Base-by-base conservation (phyloP, 2,113 vertebrate genomes). In the Amphiprion ocellaris region DNA sequence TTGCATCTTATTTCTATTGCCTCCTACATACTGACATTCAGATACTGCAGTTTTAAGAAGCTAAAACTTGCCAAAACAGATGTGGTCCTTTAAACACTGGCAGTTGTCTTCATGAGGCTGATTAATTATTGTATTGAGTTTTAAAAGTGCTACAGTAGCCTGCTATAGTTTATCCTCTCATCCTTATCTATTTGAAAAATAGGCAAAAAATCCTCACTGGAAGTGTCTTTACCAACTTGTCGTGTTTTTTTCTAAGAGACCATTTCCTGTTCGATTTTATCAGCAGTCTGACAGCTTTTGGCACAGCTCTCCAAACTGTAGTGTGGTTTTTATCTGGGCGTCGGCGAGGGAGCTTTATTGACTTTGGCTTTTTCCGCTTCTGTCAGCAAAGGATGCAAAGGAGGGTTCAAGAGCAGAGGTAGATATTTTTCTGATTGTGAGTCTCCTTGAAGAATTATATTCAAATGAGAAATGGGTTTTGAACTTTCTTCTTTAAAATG, bases 331-430 rank as follows among this genome's bases (percentile, higher is more conserved):
- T 86, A 84, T 82, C 85, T 81, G 5, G 4, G 47, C 72, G 72
- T 76, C 78, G 73, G 78, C 84, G 54, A 73, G n/a, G 61, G 77
- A 83, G 74, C 82, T 76, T 85, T 87, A 87, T 92, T 88, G 79
- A 87, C 83, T 82, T 79, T 81, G 85, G 73, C 37, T 59, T 83
- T 60, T 83, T 60, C 59, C 62, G 23, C 53, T 81, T 82, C 79
- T 74, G 86, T 87, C 75, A 74, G 86, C 72, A 68, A 41, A 69
- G 55, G 73, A 79, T 68, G 49, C 79, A 77, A 30, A 17, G 28
- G 14, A 84, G 0, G 9, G 30, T 70, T 50, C 60, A 53, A 69
- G 74, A 69, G 14, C 41, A 65, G 54, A 58, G 47, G 58, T 24
- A 47, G 63, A 67, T 61, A 74, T 15, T 69, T 58, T 64, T 68